Base-by-base conservation (phyloP, 92 coral and sea anemone genomes). In the Parazoanthus darwini region DNA sequence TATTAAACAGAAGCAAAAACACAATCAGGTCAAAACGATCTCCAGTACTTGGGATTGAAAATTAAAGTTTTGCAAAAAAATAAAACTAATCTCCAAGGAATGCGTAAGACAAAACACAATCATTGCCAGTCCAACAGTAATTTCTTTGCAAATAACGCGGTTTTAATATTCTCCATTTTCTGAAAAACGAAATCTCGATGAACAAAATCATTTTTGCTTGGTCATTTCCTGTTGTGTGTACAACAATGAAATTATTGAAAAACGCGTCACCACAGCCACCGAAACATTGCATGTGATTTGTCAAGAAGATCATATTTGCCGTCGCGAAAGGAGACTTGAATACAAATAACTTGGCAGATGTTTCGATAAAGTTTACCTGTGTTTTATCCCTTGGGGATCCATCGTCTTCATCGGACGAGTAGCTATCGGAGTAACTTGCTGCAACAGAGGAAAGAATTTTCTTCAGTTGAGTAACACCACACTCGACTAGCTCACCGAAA, bases 401-500 rank as follows among this genome's bases (percentile, higher is more conserved):
- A 93, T 97, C 99, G 86, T 96, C 99, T 65, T 97, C 99, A 73
- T 95, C 99, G 0, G 99, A 97, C 14, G 99, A 97, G 70, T 95
- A 95, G 68, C 99, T 97, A 88, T 97, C 99, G 0, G 99, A 96
- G 85, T 97, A 97, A 89, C 99, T 97, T 11, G 99, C 99, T 97
- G 91, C 44, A 89, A 80, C 68, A 23, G 25, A 79, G 66, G 86
- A 78, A 59, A 76, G 56, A 84, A 73, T 56, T 68, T 38, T 0
- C 86, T 80, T 79, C 88, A 74, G 66, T 51, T 54, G 68, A 84
- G 88, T 71, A 70, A 80, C 87, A 78, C 77, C 42, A 89, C 88
- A 58, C 38, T 59, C 71, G 25, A 33, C 66, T 58, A 18, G 29
- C 48, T 22, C 37, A 39, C 35, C 43, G 43, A 84, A 29, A 78